These are phyloP conservation scores for Amphiprion clarkii DNA, from an alignment of 2,797 vertebrate genomes.

Conservation along the genomic window DNA sequence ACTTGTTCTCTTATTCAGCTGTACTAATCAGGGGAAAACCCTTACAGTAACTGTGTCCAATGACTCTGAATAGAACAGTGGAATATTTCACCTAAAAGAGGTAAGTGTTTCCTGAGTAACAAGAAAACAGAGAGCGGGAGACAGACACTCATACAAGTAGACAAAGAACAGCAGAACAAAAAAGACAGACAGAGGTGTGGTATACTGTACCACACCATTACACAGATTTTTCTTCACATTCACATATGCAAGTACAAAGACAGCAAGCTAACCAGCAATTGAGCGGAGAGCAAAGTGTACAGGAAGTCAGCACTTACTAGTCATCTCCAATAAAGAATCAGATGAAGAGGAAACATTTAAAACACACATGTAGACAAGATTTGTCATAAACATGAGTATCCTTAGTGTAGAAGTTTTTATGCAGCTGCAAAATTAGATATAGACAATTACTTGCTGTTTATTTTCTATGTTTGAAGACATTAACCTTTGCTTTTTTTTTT, in stretches of 20 bases:
- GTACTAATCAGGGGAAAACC: constrained; percentile 52
- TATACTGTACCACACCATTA: constrained; percentile 8
- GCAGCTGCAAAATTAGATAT: background rate
- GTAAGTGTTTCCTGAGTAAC: constrained; percentile 62
- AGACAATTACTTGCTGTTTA: background rate
- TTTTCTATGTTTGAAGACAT: background rate
- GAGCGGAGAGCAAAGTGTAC: background rate
- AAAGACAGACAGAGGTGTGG: constrained; percentile 6
- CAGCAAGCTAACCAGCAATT: background rate
- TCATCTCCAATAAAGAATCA: background rate
- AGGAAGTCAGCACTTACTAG: constrained; percentile 11
- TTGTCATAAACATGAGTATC: constrained; percentile 3
- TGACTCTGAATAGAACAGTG: constrained; percentile 49
- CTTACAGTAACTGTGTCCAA: constrained; percentile 36
- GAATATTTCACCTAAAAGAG: constrained; percentile 67
- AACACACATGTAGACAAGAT: constrained; percentile 2
- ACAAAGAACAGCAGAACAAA: constrained; percentile 27
- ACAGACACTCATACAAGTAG: constrained; percentile 28
- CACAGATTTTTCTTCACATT: constrained; percentile 20
- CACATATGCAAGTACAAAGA: constrained; percentile 14
- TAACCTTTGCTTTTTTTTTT: constrained; percentile 3
- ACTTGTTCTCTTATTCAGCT: constrained; percentile 29
- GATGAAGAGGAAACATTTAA: constrained; percentile 14
- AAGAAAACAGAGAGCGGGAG: constrained; percentile 45
- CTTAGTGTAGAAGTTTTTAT: background rate